phyloP scores from a whole-genome alignment of 2,113 vertebrate genomes.

The Hippocampus guttulatus region DNA sequence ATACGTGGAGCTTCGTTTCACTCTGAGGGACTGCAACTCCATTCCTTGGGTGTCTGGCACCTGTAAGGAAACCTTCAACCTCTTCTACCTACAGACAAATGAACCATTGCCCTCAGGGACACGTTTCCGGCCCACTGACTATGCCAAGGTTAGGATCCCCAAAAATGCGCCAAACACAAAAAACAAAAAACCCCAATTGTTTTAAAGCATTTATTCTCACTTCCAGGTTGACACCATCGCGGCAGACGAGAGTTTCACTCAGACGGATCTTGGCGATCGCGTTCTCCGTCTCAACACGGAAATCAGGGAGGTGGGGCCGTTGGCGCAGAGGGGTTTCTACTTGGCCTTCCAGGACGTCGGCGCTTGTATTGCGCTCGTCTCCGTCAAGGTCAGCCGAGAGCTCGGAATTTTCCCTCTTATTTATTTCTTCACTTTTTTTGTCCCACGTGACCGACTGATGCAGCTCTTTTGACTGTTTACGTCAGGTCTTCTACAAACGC shows the following conservation, averaged over 20 bases:
- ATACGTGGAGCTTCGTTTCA: slow-evolving; percentile 96
- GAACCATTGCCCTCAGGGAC: slow-evolving; percentile 77
- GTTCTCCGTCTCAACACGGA: slow-evolving; percentile 97
- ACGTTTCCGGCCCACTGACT: slow-evolving; percentile 81
- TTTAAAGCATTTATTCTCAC: background rate
- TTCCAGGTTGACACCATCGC: slow-evolving; percentile 94
- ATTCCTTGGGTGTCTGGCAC: slow-evolving; percentile 96
- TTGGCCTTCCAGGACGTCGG: slow-evolving; percentile 97
- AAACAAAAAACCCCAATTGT: background rate
- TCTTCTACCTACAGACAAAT: slow-evolving; percentile 90
- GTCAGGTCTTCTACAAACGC: slow-evolving; percentile 90
- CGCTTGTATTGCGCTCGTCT: slow-evolving; percentile 93
- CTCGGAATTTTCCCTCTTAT: background rate
- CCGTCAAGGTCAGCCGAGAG: slow-evolving; percentile 72
- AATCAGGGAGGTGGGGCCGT: slow-evolving; percentile 90
- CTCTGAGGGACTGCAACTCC: slow-evolving; percentile 95
- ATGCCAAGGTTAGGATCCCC: slow-evolving; percentile 72
- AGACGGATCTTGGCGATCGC: slow-evolving; percentile 95
- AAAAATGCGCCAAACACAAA: background rate
- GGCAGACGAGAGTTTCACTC: slow-evolving; percentile 97
- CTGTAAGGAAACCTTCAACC: slow-evolving; percentile 98
- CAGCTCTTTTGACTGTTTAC: background rate
- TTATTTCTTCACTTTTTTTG: background rate
- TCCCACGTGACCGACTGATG: background rate
- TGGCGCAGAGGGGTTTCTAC: slow-evolving; percentile 90